These are phyloP conservation scores for Leptinotarsa tumamoca DNA, from an alignment of 2,888 invertebrate genomes.

Conservation along the genomic window DNA sequence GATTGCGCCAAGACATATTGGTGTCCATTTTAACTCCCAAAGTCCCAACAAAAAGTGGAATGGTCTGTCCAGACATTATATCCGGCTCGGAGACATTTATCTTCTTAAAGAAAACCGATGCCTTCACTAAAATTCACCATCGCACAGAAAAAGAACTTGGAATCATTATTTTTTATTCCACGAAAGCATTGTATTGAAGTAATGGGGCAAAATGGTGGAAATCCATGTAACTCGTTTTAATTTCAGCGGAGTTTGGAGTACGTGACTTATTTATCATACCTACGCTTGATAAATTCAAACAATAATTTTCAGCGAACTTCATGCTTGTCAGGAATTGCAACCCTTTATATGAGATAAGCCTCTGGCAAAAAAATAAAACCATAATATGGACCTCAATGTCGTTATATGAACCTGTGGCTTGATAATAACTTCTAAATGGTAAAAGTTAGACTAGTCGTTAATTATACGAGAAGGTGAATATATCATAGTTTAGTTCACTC, in stretches of 20 bases:
- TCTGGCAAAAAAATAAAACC: constrained; percentile 23
- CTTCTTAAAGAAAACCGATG: too few species aligned
- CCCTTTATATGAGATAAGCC: constrained; percentile 12
- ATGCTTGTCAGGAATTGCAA: neutral
- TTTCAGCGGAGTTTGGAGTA: neutral
- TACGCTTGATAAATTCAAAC: constrained; percentile 5
- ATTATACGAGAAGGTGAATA: constrained; percentile 45
- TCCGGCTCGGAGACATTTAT: too few species aligned
- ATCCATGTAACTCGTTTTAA: neutral
- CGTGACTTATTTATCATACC: neutral
- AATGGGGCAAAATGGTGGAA: neutral
- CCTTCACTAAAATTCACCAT: too few species aligned
- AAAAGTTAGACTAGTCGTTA: constrained; percentile 43
- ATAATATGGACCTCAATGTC: constrained; percentile 10
- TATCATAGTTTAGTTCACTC: constrained; percentile 42
- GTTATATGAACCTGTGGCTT: constrained; percentile 34
- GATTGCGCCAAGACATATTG: too few species aligned
- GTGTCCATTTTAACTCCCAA: too few species aligned
- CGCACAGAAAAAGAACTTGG: too few species aligned
- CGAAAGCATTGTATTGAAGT: neutral
- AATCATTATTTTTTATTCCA: too few species aligned
- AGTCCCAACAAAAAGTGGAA: too few species aligned
- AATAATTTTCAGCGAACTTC: neutral
- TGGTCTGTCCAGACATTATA: too few species aligned
- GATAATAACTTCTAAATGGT: constrained; percentile 42